Base-by-base conservation (phyloP, 2,888 invertebrate species). In the Aethes cnicana region DNA sequence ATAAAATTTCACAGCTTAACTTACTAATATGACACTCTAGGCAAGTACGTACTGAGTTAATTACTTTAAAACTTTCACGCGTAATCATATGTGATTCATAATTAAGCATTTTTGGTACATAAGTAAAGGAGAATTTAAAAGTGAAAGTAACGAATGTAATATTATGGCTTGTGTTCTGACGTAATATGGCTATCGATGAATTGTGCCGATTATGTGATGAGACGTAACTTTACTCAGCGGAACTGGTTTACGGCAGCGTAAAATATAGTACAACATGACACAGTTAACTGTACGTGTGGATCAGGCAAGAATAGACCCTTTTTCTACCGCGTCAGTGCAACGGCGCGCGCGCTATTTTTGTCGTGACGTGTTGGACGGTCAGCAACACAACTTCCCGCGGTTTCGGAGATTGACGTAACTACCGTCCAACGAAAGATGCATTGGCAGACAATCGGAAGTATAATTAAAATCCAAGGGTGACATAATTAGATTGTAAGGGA, bases 181-280 rank as follows among this genome's bases (percentile, higher is more conserved):
- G 66, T 69, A 72, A 68, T 58, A 55, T 58, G 55, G 55, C 67
- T 68, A 76, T 77, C 68, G 72, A 66, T 64, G 63, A 72, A 54
- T 58, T 54, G 61, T 64, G 64, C 59, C 62, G 62, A 73, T 81
- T 79, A 81, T 81, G 66, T 65, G 80, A 76, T 76, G 74, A 73
- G 66, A 77, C 76, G 76, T 83, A 80, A 77, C 69, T 55, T 52
- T 47, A 60, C 53, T 55, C 54, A 61, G 43, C 62, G 61, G 58
- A 76, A 79, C 80, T 67, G 69, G 81, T 77, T 69, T 58, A 42
- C 43, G 58, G 39, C 47, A 54, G 44, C 35, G 50, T 54, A 47
- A 21, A 46, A 46, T 46, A 52, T 61, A 55, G 54, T 55, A 33
- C 28, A 48, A n/a, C n/a, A n/a, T n/a, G n/a, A n/a, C n/a, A n/a